Conservation (phyloP, 2,888 invertebrate species). For the Apamea crenata region DNA sequence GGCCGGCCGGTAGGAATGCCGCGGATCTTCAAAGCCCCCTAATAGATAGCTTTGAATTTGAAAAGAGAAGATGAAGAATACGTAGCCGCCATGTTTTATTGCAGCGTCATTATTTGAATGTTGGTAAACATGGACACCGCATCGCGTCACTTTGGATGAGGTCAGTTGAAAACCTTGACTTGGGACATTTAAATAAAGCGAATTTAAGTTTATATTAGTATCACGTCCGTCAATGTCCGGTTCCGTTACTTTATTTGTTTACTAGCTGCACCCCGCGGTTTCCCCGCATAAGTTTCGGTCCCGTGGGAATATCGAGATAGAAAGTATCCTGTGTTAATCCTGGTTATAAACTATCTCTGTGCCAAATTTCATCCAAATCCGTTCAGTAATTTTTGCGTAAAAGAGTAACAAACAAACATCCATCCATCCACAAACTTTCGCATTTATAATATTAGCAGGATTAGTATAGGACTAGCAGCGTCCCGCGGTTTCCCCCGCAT, state of each 20-base stretch:
- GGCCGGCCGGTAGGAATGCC: no score
- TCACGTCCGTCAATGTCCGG: constrained; percentile 23
- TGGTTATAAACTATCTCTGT: not conserved
- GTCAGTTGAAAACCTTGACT: constrained; percentile 42
- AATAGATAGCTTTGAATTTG: constrained; percentile 18
- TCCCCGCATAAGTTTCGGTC: no score
- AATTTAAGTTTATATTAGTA: constrained; percentile 17
- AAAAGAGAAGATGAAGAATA: not conserved
- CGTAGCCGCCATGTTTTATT: constrained; percentile 30
- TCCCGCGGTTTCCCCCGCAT: no score
- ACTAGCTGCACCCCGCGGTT: not conserved
- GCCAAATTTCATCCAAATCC: not conserved
- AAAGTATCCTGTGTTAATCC: not conserved
- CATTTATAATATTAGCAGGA: not conserved
- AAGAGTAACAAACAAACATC: not conserved
- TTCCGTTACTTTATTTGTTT: constrained; percentile 36
- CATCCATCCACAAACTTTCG: not conserved
- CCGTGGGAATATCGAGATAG: not conserved
- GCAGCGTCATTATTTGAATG: constrained; percentile 34
- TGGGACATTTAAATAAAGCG: constrained; percentile 31
- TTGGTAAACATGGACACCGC: constrained; percentile 40
- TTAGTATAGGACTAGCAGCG: no score
- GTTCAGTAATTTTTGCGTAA: not conserved
- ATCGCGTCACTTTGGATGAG: constrained; percentile 19
- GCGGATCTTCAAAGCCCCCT: no score